Percentiles rank a stretch among this genome's conserved stretches.
phyloP scores from a whole-genome alignment of 2,888 invertebrate genomes.

The Dasypogon diadema region DNA sequence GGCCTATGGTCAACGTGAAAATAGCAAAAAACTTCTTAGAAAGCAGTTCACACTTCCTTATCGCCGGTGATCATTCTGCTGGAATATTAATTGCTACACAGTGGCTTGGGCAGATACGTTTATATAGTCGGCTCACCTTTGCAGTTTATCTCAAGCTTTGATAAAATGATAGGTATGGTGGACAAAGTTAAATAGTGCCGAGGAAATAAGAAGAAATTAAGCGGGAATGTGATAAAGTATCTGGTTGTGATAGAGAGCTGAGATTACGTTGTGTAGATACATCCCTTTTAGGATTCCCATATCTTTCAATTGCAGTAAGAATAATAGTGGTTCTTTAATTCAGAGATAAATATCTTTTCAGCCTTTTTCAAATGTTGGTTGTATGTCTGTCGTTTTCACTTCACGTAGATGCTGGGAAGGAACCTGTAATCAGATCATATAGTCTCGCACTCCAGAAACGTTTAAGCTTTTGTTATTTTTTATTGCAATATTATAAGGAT shows the following conservation, averaged over 20 bases:
- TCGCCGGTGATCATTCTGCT: slow-evolving; percentile 37
- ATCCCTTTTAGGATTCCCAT: background rate
- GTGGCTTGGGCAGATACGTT: slow-evolving; percentile 38
- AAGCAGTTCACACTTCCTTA: slow-evolving; percentile 49
- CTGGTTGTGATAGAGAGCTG: slow-evolving; percentile 6
- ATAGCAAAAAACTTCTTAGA: slow-evolving; percentile 45
- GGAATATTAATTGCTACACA: slow-evolving; percentile 51
- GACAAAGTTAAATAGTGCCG: slow-evolving; percentile 32
- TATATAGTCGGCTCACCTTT: slow-evolving; percentile 50
- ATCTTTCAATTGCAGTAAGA: background rate
- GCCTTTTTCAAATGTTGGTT: too few relatives aligned
- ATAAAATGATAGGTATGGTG: slow-evolving; percentile 25
- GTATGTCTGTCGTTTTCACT: too few relatives aligned
- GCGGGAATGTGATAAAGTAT: slow-evolving; percentile 30
- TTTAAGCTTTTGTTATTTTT: too few relatives aligned
- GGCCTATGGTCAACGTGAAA: background rate
- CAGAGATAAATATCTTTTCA: too few relatives aligned
- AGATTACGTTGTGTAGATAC: background rate
- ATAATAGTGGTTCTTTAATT: too few relatives aligned
- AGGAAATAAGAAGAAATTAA: slow-evolving; percentile 6
- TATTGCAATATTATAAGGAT: too few relatives aligned
- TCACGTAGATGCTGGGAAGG: too few relatives aligned
- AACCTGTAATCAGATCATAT: too few relatives aligned
- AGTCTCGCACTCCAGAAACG: too few relatives aligned
- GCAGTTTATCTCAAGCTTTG: slow-evolving; percentile 23